Evolutionary conservation across 2,113 vertebrate genomes (phyloP), one percentile per base, ranked within the genome.

Genomic region (Chloropsis cyanopogon): DNA sequence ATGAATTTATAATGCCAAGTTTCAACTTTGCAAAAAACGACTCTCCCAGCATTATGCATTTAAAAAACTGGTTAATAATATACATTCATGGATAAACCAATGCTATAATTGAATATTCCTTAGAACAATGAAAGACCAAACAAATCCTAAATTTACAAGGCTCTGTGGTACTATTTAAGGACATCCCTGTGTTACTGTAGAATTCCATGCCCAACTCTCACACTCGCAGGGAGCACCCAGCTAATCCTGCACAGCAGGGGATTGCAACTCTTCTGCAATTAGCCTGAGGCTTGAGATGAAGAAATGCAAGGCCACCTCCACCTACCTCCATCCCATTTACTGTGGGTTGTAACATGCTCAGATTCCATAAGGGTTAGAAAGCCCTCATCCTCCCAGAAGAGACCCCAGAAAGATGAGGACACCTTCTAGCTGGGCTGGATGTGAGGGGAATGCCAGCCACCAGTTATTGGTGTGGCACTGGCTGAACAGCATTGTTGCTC

Each of bases 41-140:
- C 37, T 78, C 41, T 79, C 65, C 44, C 59, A 93, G 73, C 31
- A 82, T 57, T 46, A 82, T 39, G 59, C 61, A 53, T 68, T 84
- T 89, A 50, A 79, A 80, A 61, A 94, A 71, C 23, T 49, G 26
- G n/a, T 82, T 92, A 84, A 65, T 92, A 88, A 87, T 53, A 92
- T 65, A 87, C 81, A 84, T 87, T 76, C 77, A 64, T 60, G 65
- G 13, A 41, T 66, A 92, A 93, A 89, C 65, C 86, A 93, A 53
- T 35, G 61, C 11, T 64, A 25, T 79, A 95, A 96, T 53, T 94
- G 83, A 53, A 84, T 61, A 96, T 82, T 91, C 83, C 84, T 92
- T 53, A 79, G 61, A 95, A 96, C 86, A 96, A 96, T 94, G 72
- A 91, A 86, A 96, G 87, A 7, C 91, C 92, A 82, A 94, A 92